Evolutionary conservation across 2,113 vertebrate species (phyloP), one percentile per base, ranked within the genome.

Genomic region (Hemicordylus capensis): DNA sequence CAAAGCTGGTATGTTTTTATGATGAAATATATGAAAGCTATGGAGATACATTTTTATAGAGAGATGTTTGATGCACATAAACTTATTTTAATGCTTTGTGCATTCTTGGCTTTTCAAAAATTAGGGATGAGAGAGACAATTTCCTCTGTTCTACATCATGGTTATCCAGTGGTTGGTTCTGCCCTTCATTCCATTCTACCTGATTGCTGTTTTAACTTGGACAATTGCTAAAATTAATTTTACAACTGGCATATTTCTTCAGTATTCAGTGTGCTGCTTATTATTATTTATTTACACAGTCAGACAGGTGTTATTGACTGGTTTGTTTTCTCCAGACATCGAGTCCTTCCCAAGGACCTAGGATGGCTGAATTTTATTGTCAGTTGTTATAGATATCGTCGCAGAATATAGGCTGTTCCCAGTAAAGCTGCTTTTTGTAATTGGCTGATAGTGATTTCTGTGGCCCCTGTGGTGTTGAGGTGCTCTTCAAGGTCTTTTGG

Each of bases 1-100:
- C 72, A 63, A 83, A 74, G 39, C 66, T 59, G 37, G 64, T 15
- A 59, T 46, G 3, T 34, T 84, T 64, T 48, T 59, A 76, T 34
- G 66, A 34, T 69, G 28, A 70, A 78, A 69, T 70, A 8, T 59
- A 37, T 48, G 31, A 77, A 77, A 72, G 81, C 34, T 28, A 6
- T 83, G 42, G 69, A 42, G 66, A 74, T n/a, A 79, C 64, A 69
- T 74, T n/a, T n/a, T n/a, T n/a, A n/a, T n/a, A n/a, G n/a, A n/a
- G n/a, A 37, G 3, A 74, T 24, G 69, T 51, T 70, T 81, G 64
- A 51, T 54, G 9, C 28, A n/a, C 24, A 67, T 80, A 48, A 61
- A 19, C 14, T 19, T 69, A 39, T 42, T 69, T 17, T 37, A 69
- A 7, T 2, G 19, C 20, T 15, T 34, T 61, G 26, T 59, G 69